Percentiles rank a stretch among this genome's conserved stretches.
Evolutionary conservation across 2,113 vertebrate genomes (phyloP).

Genomic region (Mus pahari): DNA sequence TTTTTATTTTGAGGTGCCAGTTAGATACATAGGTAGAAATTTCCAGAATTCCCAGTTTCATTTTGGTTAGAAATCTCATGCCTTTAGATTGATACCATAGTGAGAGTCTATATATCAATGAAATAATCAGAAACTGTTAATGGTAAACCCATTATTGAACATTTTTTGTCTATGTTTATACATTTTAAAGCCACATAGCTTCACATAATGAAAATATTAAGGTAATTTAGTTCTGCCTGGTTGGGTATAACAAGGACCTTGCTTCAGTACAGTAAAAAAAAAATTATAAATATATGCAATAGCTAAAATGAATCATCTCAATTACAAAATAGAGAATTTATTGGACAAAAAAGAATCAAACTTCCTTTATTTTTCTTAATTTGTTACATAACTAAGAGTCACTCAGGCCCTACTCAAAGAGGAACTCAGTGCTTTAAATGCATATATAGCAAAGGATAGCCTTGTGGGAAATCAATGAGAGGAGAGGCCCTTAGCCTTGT

Average conservation of each 20-base stretch:
- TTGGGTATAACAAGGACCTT: neutral
- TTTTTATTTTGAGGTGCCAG: neutral
- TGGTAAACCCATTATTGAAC: neutral
- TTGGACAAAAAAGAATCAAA: neutral
- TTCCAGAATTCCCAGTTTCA: neutral
- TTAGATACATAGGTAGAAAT: neutral
- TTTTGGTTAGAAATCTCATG: neutral
- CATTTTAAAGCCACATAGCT: neutral
- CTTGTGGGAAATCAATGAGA: too few relatives aligned
- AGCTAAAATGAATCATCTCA: neutral
- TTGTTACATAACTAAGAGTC: neutral
- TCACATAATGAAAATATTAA: neutral
- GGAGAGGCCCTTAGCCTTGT: too few relatives aligned
- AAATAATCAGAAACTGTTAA: neutral
- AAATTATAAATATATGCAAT: neutral
- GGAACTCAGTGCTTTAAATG: too few relatives aligned
- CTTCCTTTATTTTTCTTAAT: neutral
- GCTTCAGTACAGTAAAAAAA: neutral
- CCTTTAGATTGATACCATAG: neutral
- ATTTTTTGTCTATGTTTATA: neutral
- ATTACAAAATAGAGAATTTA: neutral
- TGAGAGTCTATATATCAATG: neutral
- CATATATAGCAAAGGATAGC: too few relatives aligned
- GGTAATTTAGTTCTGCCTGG: neutral
- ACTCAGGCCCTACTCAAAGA: neutral